A percentile compares a stretch with the other conserved stretches of the same genome.
Evolutionary conservation across 1,140 invertebrate species (phyloP).

Genomic region (Ceratina calcarata): DNA sequence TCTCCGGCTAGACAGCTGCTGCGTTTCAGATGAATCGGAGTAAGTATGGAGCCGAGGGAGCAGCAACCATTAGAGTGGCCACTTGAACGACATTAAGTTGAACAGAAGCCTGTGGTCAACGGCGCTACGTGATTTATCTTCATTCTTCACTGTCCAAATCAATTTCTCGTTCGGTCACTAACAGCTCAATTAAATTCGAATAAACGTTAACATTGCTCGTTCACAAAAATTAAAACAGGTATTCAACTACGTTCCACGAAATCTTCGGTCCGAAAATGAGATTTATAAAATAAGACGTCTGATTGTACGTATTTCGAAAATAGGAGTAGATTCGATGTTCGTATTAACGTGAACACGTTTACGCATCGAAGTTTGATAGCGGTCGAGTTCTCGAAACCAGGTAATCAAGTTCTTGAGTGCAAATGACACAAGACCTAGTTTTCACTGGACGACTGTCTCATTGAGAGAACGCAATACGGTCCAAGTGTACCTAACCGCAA

Average conservation of each 20-base stretch:
- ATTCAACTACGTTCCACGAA: no score
- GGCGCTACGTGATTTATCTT: constrained; percentile 12
- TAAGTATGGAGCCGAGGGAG: constrained; percentile 16
- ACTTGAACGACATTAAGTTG: constrained; percentile 47
- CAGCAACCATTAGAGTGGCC: constrained; percentile 19
- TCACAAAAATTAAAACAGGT: background rate
- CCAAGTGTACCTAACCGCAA: background rate
- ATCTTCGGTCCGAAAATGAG: no score
- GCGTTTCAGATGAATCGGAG: constrained; percentile 46
- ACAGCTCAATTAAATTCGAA: background rate
- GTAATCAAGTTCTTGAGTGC: constrained; percentile 12
- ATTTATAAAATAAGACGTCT: no score
- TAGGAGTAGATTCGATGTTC: no score
- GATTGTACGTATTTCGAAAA: no score
- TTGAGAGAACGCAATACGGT: constrained; percentile 3
- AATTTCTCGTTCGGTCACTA: constrained; percentile 3
- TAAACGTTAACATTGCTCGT: background rate
- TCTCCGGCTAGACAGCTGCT: constrained; percentile 35
- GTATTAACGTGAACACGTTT: no score
- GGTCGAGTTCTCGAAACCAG: background rate
- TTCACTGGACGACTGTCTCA: background rate
- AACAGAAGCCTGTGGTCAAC: constrained; percentile 20
- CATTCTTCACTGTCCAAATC: constrained; percentile 7
- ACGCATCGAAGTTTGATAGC: constrained; percentile 9
- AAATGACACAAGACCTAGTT: constrained; percentile 22